Percentiles rank a stretch among this genome's conserved stretches.
Conservation (phyloP, 64 coral and sea anemone genomes). For the Montipora sp. region DNA sequence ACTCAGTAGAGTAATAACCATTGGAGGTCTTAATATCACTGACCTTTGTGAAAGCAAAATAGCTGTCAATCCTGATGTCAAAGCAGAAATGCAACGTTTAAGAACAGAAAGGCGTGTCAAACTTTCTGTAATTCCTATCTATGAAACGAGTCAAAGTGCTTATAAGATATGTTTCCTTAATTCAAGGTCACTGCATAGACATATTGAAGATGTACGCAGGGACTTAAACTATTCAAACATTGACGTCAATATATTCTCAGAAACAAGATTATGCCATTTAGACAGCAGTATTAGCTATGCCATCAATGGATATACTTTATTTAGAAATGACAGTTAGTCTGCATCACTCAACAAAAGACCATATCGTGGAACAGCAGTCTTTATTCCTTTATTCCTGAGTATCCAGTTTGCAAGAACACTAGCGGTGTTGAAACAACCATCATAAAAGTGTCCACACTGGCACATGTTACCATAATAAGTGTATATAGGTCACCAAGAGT, state of each 20-base stretch:
- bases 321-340: slow-evolving; percentile 28
- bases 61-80: slow-evolving; percentile 39
- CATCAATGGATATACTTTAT: slow-evolving; percentile 30
- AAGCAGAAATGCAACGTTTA: slow-evolving; percentile 51
- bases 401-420: slow-evolving; percentile 12
- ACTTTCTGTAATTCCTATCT: background rate
- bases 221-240: slow-evolving; percentile 48
- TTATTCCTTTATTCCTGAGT: background rate
- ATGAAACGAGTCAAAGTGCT: slow-evolving; percentile 14
- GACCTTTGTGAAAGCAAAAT: slow-evolving; percentile 57
- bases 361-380: background rate
- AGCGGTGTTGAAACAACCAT: background rate
- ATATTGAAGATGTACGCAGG: slow-evolving; percentile 7
- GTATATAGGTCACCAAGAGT: slow-evolving; percentile 22
- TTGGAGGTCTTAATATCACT: slow-evolving; percentile 40
- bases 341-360: background rate
- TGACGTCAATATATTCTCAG: slow-evolving; percentile 50
- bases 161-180: slow-evolving; percentile 1
- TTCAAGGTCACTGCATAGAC: slow-evolving; percentile 17
- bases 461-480: slow-evolving; percentile 2
- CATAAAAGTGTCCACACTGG: background rate
- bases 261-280: slow-evolving; percentile 46
- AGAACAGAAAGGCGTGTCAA: background rate
- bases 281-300: slow-evolving; percentile 22
- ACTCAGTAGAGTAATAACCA: slow-evolving; percentile 40